Base-by-base conservation (phyloP, 2,113 vertebrate species). In the Lagopus leucura region DNA sequence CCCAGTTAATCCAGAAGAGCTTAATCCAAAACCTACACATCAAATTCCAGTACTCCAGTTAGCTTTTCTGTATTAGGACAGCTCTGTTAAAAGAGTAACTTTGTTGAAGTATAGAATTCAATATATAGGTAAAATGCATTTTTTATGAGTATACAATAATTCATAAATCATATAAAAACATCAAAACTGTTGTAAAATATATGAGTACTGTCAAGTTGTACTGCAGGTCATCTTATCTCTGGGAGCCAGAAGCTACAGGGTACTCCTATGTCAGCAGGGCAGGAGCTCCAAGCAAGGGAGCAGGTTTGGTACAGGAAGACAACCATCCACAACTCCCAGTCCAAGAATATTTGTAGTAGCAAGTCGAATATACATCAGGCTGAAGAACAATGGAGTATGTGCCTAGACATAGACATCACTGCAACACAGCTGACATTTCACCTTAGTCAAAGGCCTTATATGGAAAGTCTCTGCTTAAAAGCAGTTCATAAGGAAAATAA, bases 301-400 rank as follows among this genome's bases (percentile, higher is more conserved):
- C 30, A 63, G 14, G 27, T 7, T 36, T 66, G 28, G 28, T 2
- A 2, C 18, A 15, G 8, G 13, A 6, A 15, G 7, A 11, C 13
- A 71, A 15, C 36, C 0, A 0, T 7, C 2, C n/a, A 4, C 21
- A 42, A 3, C 18, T 69, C 25, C 28, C 13, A 70, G 34, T 4
- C 20, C 43, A n/a, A 54, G 2, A 28, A 50, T 3, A 15, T 61
- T n/a, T 61, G 13, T 28, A 4, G 7, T 38, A 6, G 58, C 25
- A 80, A 86, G 13, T 36, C 25, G 52, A 52, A 20, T 3, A 6
- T 4, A 13, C 6, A 18, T 40, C 21, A 52, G 69, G 7, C 6
- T 54, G 17, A 17, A 48, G 13, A 48, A 20, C 30, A 63, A 0
- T 38, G 58, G 36, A 43, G 27, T 7, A 4, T 1, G 1, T 52